Evolutionary conservation across 2,888 invertebrate species (phyloP), one percentile per base, ranked within the genome.

Genomic region (Falcaria lacertinaria): DNA sequence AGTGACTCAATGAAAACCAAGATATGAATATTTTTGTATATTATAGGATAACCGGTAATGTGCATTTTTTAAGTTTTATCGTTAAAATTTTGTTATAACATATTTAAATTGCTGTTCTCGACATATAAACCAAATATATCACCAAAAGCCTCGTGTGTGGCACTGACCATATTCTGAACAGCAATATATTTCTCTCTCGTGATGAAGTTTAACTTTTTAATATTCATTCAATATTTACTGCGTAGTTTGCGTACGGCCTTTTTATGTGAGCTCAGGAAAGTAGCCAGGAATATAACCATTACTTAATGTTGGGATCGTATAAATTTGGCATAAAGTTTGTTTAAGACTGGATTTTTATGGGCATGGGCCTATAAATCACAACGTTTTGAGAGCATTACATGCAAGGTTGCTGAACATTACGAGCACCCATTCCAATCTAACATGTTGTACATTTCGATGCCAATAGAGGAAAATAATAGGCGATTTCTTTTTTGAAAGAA

Each of bases 361-460:
- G 19, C 15, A 6, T 13, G 13, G 16, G 56, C 50, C 50, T 51
- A 57, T 64, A 64, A 64, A 64, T 61, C 63, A 58, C 44, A 42
- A 49, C 45, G 39, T 47, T 47, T 41, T 44, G 49, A 43, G 28
- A 28, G 28, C 28, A 28, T 11, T 28, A 11, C 11, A 28, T 28
- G 28, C 28, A 43, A 32, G 43, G 43, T 42, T 43, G 43, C 47
- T 47, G 47, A 45, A 45, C 46, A 28, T 28, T 28, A 28, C 28
- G 28, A 28, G 1, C 28, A 28, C 28, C 28, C 28, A 11, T 28
- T 11, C 28, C 28, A 11, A 11, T 28, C 8, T 22, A n/a, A 22
- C 11, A 28, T 11, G 28, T 36, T 43, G 44, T 41, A 43, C 43
- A 44, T 43, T 45, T 19, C 16, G 11, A 48, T 39, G 40, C 38